Evolutionary conservation across 2,113 vertebrate species (phyloP).

Genomic region (Symphodus melops): DNA sequence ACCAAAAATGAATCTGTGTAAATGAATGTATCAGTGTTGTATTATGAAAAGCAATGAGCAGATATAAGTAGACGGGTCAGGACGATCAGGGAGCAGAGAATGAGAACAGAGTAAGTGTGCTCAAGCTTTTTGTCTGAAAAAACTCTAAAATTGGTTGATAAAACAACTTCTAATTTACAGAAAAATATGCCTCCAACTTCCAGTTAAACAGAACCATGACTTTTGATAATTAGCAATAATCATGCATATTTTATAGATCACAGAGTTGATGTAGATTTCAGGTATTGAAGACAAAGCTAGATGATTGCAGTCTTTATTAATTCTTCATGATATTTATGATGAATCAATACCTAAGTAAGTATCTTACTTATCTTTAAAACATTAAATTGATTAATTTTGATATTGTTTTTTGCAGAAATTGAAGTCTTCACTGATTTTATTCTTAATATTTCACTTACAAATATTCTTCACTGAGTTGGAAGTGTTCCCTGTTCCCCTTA

Average conservation of each 20-base stretch:
- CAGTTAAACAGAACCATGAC: neutral
- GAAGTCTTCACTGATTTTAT: too few relatives aligned
- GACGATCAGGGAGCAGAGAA: neutral
- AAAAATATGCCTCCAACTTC: slow-evolving; percentile 12
- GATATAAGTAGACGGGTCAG: neutral
- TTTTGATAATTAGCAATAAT: slow-evolving; percentile 30
- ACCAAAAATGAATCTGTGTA: neutral
- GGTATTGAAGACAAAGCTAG: too few relatives aligned
- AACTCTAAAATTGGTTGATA: neutral
- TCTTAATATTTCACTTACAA: too few relatives aligned
- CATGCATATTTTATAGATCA: neutral
- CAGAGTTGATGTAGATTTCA: too few relatives aligned
- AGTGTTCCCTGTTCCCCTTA: too few relatives aligned
- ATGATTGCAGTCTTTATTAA: too few relatives aligned
- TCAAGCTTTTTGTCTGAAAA: neutral
- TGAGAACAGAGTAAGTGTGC: neutral
- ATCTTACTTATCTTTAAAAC: too few relatives aligned
- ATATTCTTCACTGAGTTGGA: neutral
- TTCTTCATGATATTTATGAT: too few relatives aligned
- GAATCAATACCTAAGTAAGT: too few relatives aligned
- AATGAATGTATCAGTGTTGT: neutral
- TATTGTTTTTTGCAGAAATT: too few relatives aligned
- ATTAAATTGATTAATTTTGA: too few relatives aligned
- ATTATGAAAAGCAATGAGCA: neutral
- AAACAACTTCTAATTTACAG: neutral